Evolutionary conservation across 2,888 invertebrate species (phyloP).

Genomic region (Oscheius sp.): DNA sequence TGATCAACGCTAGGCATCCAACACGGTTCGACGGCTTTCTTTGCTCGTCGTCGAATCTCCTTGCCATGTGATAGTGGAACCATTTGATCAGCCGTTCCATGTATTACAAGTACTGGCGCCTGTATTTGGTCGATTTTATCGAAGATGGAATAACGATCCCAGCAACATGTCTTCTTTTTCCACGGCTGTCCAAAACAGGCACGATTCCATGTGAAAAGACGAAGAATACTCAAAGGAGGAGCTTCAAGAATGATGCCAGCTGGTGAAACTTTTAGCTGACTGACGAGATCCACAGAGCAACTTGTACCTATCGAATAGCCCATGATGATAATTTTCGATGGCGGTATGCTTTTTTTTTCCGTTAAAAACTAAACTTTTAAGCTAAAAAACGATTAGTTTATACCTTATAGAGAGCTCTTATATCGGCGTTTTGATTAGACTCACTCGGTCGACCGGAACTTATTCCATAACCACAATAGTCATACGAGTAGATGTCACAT

Average conservation of each 20-base stretch:
- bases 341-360: slow-evolving; percentile 35
- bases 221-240: slow-evolving; percentile 50
- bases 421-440: slow-evolving; percentile 50
- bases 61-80: slow-evolving; percentile 57
- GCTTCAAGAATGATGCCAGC: slow-evolving; percentile 49
- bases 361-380: slow-evolving; percentile 32
- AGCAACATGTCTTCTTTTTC: slow-evolving; percentile 38
- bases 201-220: slow-evolving; percentile 42
- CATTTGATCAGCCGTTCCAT: slow-evolving; percentile 54
- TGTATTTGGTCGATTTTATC: slow-evolving; percentile 53
- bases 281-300: slow-evolving; percentile 43
- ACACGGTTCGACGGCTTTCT: slow-evolving; percentile 34
- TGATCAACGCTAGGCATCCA: slow-evolving; percentile 53
- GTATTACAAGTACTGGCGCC: slow-evolving; percentile 53
- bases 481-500: slow-evolving; percentile 58
- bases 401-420: slow-evolving; percentile 51
- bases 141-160: slow-evolving; percentile 48
- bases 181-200: slow-evolving; percentile 42
- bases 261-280: slow-evolving; percentile 5
- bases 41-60: slow-evolving; percentile 36
- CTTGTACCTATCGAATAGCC: slow-evolving; percentile 61
- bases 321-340: slow-evolving; percentile 45
- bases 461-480: slow-evolving; percentile 62
- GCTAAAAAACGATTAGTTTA: neutral
- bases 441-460: slow-evolving; percentile 52